These are phyloP conservation scores for Zoanthus sansibaricus DNA, from an alignment of 92 coral and sea anemone species.

Conservation along the genomic window DNA sequence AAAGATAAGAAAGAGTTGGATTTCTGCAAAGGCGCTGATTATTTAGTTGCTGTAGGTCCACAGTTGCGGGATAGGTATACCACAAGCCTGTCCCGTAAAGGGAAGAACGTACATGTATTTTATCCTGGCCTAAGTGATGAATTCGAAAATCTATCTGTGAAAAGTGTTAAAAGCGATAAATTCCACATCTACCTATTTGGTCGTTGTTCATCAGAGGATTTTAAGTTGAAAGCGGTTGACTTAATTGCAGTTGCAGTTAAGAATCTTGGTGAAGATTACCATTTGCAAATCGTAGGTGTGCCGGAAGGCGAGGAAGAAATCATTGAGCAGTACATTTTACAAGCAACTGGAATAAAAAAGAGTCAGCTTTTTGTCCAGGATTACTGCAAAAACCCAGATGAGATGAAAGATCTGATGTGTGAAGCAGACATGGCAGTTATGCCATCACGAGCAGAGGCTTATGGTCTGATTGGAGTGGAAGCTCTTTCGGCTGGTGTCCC, in stretches of 20 bases:
- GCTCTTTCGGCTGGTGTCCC: too few species aligned
- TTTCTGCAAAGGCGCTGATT: conserved; percentile 28
- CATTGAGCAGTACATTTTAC: neutral
- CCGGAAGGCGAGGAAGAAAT: neutral
- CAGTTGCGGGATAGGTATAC: conserved; percentile 25
- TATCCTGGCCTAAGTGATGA: conserved; percentile 42
- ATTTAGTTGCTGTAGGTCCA: conserved; percentile 42
- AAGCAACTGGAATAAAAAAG: neutral
- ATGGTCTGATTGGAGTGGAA: too few species aligned
- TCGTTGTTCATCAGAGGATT: conserved; percentile 28
- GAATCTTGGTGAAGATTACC: neutral
- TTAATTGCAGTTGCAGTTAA: conserved; percentile 30
- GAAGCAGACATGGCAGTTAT: neutral
- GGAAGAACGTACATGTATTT: neutral
- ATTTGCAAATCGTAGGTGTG: neutral
- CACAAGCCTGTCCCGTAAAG: neutral
- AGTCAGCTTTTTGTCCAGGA: neutral
- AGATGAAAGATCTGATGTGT: neutral
- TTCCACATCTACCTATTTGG: conserved; percentile 43
- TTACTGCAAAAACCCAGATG: neutral
- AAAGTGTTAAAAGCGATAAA: neutral
- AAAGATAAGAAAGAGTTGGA: conserved; percentile 28
- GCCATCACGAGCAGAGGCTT: conserved; percentile 3
- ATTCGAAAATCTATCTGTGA: neutral
- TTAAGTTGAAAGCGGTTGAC: conserved; percentile 36